Percentiles rank a stretch among this genome's conserved stretches.
Conservation (phyloP, 2,113 vertebrate species). For the Argyrosomus japonicus region DNA sequence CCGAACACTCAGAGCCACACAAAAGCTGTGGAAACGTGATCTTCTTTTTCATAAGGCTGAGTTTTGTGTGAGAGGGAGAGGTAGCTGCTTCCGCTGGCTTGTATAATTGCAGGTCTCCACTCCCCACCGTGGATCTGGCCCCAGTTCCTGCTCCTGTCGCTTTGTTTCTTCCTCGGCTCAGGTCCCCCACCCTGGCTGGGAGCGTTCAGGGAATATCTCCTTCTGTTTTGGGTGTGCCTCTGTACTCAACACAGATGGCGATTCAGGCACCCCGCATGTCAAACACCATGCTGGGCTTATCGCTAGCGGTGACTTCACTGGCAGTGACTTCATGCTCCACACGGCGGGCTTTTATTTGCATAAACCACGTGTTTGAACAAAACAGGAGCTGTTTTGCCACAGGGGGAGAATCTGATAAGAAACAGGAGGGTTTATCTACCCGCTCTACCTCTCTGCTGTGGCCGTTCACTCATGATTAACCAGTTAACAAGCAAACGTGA, state of each 20-base stretch:
- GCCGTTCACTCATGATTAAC: conserved; percentile 23
- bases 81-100: conserved; percentile 58
- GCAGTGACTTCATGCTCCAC: conserved; percentile 53
- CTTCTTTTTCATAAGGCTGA: conserved; percentile 62
- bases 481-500: neutral
- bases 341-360: conserved; percentile 52
- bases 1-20: conserved; percentile 61
- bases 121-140: conserved; percentile 57
- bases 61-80: conserved; percentile 62
- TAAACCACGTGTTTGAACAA: conserved; percentile 44
- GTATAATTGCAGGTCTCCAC: conserved; percentile 70
- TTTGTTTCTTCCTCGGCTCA: conserved; percentile 72
- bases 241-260: conserved; percentile 69
- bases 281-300: conserved; percentile 54
- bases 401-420: conserved; percentile 34
- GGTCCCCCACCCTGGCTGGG: conserved; percentile 58
- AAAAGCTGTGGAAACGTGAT: conserved; percentile 73
- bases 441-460: conserved; percentile 10
- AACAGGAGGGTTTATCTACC: conserved; percentile 31
- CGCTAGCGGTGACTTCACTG: conserved; percentile 56
- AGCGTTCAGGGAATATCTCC: conserved; percentile 71
- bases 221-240: conserved; percentile 77
- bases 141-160: conserved; percentile 55
- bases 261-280: conserved; percentile 44
- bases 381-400: conserved; percentile 15